These are phyloP conservation scores for Trachelus tabidus DNA, from an alignment of 2,888 invertebrate species.

Conservation along the genomic window DNA sequence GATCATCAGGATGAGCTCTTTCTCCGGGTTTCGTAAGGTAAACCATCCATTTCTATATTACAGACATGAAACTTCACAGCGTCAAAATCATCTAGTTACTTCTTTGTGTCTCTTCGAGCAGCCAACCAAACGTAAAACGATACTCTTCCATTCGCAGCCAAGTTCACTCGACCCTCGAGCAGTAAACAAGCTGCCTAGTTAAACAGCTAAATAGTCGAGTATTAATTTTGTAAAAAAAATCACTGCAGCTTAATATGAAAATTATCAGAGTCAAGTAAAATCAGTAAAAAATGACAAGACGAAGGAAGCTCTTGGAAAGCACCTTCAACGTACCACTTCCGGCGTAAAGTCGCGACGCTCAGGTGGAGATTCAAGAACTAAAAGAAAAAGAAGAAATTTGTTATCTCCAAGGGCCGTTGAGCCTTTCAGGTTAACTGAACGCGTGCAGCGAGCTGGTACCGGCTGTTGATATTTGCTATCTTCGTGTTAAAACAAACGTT, in stretches of 20 bases:
- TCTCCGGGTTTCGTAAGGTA: not conserved
- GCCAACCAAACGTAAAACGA: not conserved
- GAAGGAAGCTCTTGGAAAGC: not conserved
- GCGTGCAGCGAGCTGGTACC: not conserved
- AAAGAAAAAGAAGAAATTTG: not conserved
- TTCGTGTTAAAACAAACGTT: slow-evolving; percentile 17
- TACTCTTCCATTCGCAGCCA: not conserved
- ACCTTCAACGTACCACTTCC: not conserved
- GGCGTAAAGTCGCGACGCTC: not conserved
- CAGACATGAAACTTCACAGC: not conserved
- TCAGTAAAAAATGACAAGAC: too few relatives aligned
- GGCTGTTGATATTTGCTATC: slow-evolving; percentile 6
- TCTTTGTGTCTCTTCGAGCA: not conserved
- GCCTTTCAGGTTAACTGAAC: not conserved
- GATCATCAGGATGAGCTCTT: not conserved
- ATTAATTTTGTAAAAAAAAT: not conserved
- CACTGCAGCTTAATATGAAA: not conserved
- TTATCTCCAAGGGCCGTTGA: slow-evolving; percentile 3
- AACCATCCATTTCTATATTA: not conserved
- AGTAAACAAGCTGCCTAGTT: not conserved
- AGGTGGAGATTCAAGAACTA: not conserved
- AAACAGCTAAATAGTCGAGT: not conserved
- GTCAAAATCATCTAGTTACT: not conserved
- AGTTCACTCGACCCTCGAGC: not conserved
- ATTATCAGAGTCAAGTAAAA: not conserved